Evolutionary conservation across 1,140 invertebrate genomes (phyloP), one percentile per base, ranked within the genome.

Genomic region (Ostrea denselamellosa): DNA sequence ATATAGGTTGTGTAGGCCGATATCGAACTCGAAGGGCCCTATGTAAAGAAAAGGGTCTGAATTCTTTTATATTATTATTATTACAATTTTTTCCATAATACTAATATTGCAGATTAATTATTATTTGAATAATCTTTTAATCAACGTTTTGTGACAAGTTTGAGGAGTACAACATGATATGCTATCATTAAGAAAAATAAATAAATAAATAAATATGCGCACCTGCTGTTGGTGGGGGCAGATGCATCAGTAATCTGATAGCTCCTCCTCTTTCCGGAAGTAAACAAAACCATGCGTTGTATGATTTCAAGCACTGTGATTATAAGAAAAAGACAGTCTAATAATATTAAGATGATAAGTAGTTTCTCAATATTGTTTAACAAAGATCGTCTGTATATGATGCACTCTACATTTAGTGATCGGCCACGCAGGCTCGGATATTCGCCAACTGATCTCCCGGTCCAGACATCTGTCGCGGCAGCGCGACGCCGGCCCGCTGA

Each of bases 401-500:
- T 77, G 68, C 68, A 77, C 25, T 77, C 25, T 25, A 77, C 22
- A 77, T 25, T 34, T 28, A 77, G 68, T 25, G 28, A 77, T 77
- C 68, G 68, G 28, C 68, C 28, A 25, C 68, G 28, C 68, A 4
- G 68, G 68, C 28, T 77, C 68, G 68, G 68, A 77, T 25, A 9
- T 77, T 28, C 68, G 68, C 68, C 68, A 77, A 77, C 22, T 77
- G 68, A 77, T 77, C 68, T 77, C 22, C 8, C 44, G 34, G 51
- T 2, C 82, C 44, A 83, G 82, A 83, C 82, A 83, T 9, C 51
- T 53, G 82, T 53, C 82, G 44, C 44, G 82, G 10, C 82, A 83
- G 19, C 82, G 82, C 34, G 82, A 25, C 82, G 82, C 82, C 82
- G 82, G 53, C 82, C 44, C 68, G 68, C 68, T 77, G 68, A 77